Percentiles rank a stretch among this genome's conserved stretches.
phyloP scores from a whole-genome alignment of 2,113 vertebrate species.

The Fregetta grallaria region DNA sequence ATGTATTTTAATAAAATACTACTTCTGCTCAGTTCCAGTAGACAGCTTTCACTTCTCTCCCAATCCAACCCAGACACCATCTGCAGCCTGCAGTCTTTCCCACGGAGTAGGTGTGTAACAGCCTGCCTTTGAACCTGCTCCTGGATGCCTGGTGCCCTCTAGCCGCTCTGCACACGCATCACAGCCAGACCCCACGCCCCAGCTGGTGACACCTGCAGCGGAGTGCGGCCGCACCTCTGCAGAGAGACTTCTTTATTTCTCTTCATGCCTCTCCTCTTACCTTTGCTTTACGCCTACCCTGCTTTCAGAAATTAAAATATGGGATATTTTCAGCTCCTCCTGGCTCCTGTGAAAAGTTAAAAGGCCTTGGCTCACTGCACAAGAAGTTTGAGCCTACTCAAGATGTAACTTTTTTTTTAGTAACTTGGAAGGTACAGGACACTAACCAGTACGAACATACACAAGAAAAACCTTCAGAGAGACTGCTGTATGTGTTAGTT shows the following conservation, averaged over 20 bases:
- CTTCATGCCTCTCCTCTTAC: background rate
- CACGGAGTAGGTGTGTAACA: rapidly evolving
- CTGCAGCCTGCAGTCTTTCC: rapidly evolving
- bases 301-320: background rate
- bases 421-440: background rate
- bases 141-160: background rate
- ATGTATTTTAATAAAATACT: background rate
- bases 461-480: background rate
- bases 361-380: background rate
- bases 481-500: background rate
- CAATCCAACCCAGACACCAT: background rate
- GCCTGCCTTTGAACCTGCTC: background rate
- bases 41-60: background rate
- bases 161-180: background rate
- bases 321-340: background rate
- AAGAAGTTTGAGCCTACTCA: background rate
- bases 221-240: too few relatives aligned
- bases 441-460: background rate
- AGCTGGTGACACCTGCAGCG: background rate
- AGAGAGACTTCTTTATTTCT: background rate
- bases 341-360: background rate
- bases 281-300: background rate
- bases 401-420: background rate
- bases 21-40: background rate
- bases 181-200: background rate